phyloP scores from a whole-genome alignment of 2,888 invertebrate species.

The Formica aserva region DNA sequence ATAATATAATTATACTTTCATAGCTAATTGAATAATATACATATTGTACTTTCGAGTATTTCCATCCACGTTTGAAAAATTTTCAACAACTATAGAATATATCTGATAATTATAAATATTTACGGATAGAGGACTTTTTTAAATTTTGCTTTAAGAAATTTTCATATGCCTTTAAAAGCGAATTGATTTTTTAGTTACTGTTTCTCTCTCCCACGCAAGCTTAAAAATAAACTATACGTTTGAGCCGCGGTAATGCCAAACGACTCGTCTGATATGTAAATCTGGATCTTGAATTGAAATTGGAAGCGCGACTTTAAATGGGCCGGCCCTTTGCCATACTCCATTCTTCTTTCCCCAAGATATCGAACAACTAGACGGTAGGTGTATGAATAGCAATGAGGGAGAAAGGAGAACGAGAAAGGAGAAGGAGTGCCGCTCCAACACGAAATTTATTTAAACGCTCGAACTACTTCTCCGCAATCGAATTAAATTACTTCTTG shows the following conservation, averaged over 20 bases:
- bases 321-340: slow-evolving; percentile 26
- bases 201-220: neutral
- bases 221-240: slow-evolving; percentile 25
- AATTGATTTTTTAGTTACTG: neutral
- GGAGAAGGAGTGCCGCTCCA: slow-evolving; percentile 36
- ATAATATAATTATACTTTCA: neutral
- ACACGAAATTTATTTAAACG: slow-evolving; percentile 41
- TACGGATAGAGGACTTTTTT: neutral
- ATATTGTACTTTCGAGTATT: neutral
- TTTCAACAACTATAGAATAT: neutral
- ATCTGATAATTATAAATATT: neutral
- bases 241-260: slow-evolving; percentile 13
- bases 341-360: slow-evolving; percentile 56
- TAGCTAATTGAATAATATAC: neutral
- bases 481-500: slow-evolving; percentile 39
- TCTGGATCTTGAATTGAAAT: slow-evolving; percentile 48
- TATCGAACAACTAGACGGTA: slow-evolving; percentile 66
- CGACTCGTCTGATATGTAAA: slow-evolving; percentile 37
- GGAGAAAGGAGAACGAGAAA: slow-evolving; percentile 39
- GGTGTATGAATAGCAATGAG: slow-evolving; percentile 75
- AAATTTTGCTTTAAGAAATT: neutral
- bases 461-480: slow-evolving; percentile 24
- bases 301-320: slow-evolving; percentile 53
- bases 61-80: neutral
- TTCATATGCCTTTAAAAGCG: neutral